Percentiles rank a stretch among this genome's conserved stretches.
These are phyloP conservation scores for Rosalia funebris DNA, from an alignment of 2,888 invertebrate species.

Conservation along the genomic window DNA sequence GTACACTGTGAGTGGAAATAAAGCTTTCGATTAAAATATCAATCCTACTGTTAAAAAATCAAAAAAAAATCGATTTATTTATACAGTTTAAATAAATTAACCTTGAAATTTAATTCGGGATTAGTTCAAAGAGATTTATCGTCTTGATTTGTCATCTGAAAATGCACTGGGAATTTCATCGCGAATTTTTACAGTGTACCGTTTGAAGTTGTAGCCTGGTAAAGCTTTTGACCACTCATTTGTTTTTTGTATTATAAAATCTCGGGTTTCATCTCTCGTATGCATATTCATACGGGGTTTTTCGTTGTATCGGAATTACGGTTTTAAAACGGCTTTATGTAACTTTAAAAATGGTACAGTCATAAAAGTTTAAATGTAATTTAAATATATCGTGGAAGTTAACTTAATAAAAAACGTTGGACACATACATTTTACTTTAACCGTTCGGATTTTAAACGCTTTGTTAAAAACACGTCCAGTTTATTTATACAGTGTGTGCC, in stretches of 20 bases:
- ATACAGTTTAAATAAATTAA: not conserved
- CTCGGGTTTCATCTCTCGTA: constrained; percentile 22
- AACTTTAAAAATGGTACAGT: constrained; percentile 36
- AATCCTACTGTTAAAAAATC: not conserved
- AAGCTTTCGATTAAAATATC: no score
- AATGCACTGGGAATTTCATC: no score
- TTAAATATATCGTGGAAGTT: constrained; percentile 16
- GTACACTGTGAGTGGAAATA: constrained; percentile 4
- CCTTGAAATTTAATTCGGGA: not conserved
- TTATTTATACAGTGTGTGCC: not conserved
- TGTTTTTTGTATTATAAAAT: constrained; percentile 24
- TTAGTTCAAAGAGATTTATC: not conserved
- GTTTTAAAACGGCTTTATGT: constrained; percentile 39
- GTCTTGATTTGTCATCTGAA: no score
- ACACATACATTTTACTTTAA: not conserved
- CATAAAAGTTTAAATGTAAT: constrained; percentile 29
- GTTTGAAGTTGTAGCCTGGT: constrained; percentile 4
- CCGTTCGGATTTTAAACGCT: not conserved
- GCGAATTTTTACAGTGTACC: constrained; percentile 8
- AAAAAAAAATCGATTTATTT: not conserved
- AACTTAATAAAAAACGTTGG: not conserved
- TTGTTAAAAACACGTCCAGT: not conserved
- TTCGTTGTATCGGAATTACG: constrained; percentile 38
- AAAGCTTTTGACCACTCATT: constrained; percentile 23
- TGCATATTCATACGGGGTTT: constrained; percentile 37